Evolutionary conservation across 2,888 invertebrate species (phyloP), one percentile per base, ranked within the genome.

Genomic region (Polymixis flavicincta): DNA sequence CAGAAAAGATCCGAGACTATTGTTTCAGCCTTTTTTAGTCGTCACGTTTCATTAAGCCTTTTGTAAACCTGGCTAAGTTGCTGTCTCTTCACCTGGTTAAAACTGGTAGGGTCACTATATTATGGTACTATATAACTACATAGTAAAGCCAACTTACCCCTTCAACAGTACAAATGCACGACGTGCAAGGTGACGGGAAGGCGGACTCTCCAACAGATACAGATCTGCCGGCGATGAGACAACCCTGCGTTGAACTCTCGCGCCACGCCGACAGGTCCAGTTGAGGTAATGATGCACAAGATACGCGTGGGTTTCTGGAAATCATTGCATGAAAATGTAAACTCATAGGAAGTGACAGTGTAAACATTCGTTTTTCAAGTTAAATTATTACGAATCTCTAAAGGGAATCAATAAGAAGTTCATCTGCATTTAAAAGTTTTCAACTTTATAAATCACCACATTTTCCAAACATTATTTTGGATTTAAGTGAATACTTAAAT

Each of bases 101-200:
- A 55, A 25, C 2, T 55, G 55, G 7, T 55, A 55, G n/a, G n/a
- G n/a, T 22, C 13, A 55, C 55, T 54, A 25, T 25, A 55, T 25
- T 14, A 2, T 0, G 25, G 14, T 25, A 54, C 6, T 25, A 25
- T 25, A 55, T 55, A 2, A 2, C 25, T 25, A 14, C n/a, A 2
- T 55, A 28, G 17, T 28, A 32, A 54, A 45, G 22, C 22, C 0
- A 84, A 97, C 97, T 97, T 95, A 98, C 98, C 91, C 99, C 99
- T 95, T 98, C 98, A 28, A 97, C 95, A 14, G 98, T 98, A 91
- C 99, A 99, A 77, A 98, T 98, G 91, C 99, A 99, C 73, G 98
- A 98, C 0, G 98, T 99, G 92, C 99, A 99, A 5, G 99, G 99
- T n/a, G 98, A 98, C 0, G 98, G 98, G 95, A 99, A 98, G 37